Percentiles rank a stretch among this genome's conserved stretches.
phyloP scores from a whole-genome alignment of 2,797 vertebrate genomes.

The Echiichthys vipera region DNA sequence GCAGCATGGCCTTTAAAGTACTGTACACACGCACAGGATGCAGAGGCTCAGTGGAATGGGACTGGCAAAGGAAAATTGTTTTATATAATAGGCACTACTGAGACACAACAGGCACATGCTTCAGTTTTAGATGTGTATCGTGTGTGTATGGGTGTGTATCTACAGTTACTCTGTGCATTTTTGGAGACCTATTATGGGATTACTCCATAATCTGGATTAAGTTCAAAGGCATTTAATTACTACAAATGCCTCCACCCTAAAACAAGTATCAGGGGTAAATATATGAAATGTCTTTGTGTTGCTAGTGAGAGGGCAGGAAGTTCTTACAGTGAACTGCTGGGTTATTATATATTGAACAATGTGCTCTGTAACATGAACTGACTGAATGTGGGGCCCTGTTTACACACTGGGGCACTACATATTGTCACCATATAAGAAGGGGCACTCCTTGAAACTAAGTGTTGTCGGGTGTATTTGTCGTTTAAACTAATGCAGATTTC shows the following conservation, averaged over 20 bases:
- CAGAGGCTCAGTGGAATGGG: constrained; percentile 48
- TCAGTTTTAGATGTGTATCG: too few relatives aligned
- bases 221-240: not conserved
- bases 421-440: not conserved
- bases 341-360: constrained; percentile 49
- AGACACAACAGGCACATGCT: constrained; percentile 7
- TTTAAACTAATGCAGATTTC: not conserved
- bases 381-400: constrained; percentile 48
- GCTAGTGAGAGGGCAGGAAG: not conserved
- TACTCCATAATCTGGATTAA: constrained; percentile 3
- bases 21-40: constrained; percentile 15
- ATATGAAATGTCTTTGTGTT: constrained; percentile 19
- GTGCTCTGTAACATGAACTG: constrained; percentile 35
- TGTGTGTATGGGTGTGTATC: constrained; percentile 11
- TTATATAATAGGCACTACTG: constrained; percentile 43
- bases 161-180: not conserved
- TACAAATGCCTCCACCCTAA: constrained; percentile 15
- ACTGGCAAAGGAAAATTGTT: constrained; percentile 38
- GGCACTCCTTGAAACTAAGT: not conserved
- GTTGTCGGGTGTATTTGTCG: not conserved
- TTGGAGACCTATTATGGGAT: constrained; percentile 9
- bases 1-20: not conserved
- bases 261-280: constrained; percentile 1
- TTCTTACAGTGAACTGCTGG: constrained; percentile 6
- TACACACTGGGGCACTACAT: constrained; percentile 20